Evolutionary conservation across 2,113 vertebrate genomes (phyloP), one percentile per base, ranked within the genome.

Genomic region (Ceyx melanurus): DNA sequence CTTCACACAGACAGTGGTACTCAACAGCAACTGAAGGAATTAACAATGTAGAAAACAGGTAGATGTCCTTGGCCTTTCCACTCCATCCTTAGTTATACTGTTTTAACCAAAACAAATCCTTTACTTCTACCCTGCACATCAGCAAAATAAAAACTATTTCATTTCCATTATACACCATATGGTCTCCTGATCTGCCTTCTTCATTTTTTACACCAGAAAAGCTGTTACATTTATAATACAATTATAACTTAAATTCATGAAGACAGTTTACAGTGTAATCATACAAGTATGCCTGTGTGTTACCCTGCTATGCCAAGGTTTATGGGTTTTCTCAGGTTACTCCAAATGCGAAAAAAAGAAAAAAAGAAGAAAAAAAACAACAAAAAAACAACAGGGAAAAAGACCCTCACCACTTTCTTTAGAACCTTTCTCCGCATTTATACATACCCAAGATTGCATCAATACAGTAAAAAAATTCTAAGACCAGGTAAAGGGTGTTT

Each of bases 191-290:
- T 95, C 71, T 74, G 51, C 64, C 37, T 82, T 82, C 89, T 67
- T 89, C 84, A 57, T 65, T 89, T 94, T 88, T 94, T 92, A 68
- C 60, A 83, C 65, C 45, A 78, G 65, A 92, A 95, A 95, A 88
- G 61, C 73, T 88, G 75, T 73, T 88, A 76, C 16, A 70, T 86
- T 92, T 91, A 57, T 65, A 92, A 89, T 81, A 81, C 35, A 92
- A 81, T 86, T 92, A 54, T 42, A 77, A 86, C 45, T 82, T 75
- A 82, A 84, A 94, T 75, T 77, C 72, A 91, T n/a, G 92, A 68
- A 79, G 64, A 57, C 40, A 62, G 50, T 61, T 77, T 88, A 79
- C 31, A 79, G 56, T 35, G 76, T 74, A 93, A 92, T 68, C 77
- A 70, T 70, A 84, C 17, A 86, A 84, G 60, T 57, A 50, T 82